Evolutionary conservation across 2,888 invertebrate species (phyloP).

Genomic region (Tiliacea citrago): DNA sequence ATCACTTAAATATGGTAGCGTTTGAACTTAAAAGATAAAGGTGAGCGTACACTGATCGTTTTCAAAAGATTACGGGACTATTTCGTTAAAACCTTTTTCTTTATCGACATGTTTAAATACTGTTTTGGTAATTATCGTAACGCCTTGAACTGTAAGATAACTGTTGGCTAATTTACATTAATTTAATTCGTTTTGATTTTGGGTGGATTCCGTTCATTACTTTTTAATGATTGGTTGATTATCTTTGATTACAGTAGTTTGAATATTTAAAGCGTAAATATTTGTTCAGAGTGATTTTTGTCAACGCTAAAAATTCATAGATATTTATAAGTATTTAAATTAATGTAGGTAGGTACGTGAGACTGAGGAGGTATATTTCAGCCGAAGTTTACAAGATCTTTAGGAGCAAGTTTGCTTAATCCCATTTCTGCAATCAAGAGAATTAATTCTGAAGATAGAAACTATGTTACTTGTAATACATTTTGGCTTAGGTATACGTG

Average conservation of each 20-base stretch:
- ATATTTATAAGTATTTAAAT: no score
- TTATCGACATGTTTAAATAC: conserved; percentile 38
- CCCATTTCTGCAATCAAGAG: background rate
- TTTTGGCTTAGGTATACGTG: conserved; percentile 9
- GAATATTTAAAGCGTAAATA: conserved; percentile 13
- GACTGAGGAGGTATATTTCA: background rate
- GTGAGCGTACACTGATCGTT: conserved; percentile 32
- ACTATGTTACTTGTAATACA: conserved; percentile 13
- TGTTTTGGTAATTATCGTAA: conserved; percentile 48
- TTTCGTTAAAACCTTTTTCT: conserved; percentile 21
- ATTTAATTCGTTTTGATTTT: conserved; percentile 46
- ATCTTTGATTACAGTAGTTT: conserved; percentile 13
- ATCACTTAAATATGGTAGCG: conserved; percentile 6
- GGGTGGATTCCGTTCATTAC: conserved; percentile 18
- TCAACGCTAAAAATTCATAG: no score
- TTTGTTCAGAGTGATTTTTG: conserved; percentile 20
- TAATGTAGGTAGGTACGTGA: no score
- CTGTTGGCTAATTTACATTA: conserved; percentile 51
- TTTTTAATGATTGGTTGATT: conserved; percentile 28
- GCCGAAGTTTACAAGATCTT: background rate
- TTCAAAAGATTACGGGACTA: conserved; percentile 37
- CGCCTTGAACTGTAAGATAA: conserved; percentile 29
- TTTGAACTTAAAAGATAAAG: conserved; percentile 32
- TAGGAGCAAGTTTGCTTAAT: conserved; percentile 7
- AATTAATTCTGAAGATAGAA: background rate